Evolutionary conservation across 2,797 vertebrate genomes (phyloP).

Genomic region (Pantherophis vulpinus): DNA sequence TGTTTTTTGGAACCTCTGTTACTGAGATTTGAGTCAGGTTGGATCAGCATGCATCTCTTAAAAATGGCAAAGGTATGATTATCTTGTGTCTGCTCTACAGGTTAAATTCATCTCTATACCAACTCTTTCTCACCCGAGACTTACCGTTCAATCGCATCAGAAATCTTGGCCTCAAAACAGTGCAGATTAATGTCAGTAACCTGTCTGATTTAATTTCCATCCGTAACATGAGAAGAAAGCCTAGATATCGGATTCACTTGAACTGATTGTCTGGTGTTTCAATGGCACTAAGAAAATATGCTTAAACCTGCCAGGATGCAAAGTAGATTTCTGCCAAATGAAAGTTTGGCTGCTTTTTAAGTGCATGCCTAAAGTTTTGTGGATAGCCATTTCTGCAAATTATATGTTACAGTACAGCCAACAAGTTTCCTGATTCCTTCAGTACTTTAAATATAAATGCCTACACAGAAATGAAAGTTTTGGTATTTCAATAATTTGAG

Average conservation of each 20-base stretch:
- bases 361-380: constrained; percentile 14
- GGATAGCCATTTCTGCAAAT: constrained; percentile 12
- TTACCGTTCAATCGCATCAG: background rate
- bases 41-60: constrained; percentile 11
- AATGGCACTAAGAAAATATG: constrained; percentile 1
- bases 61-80: constrained; percentile 16
- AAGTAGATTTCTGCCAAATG: constrained; percentile 4
- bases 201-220: constrained; percentile 22
- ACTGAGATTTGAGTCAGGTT: background rate
- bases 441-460: background rate
- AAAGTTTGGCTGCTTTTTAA: constrained; percentile 10
- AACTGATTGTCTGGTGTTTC: constrained; percentile 14
- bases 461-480: background rate
- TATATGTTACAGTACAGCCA: background rate
- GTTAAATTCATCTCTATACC: background rate
- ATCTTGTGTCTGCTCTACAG: background rate
- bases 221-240: constrained; percentile 40
- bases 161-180: background rate
- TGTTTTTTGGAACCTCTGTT: background rate
- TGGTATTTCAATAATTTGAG: constrained; percentile 19
- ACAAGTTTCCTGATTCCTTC: background rate
- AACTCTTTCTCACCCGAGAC: background rate
- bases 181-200: constrained; percentile 30
- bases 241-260: constrained; percentile 19
- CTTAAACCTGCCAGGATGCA: constrained; percentile 22